phyloP scores from a whole-genome alignment of 2,797 vertebrate genomes.

The Bradypodion ventrale region DNA sequence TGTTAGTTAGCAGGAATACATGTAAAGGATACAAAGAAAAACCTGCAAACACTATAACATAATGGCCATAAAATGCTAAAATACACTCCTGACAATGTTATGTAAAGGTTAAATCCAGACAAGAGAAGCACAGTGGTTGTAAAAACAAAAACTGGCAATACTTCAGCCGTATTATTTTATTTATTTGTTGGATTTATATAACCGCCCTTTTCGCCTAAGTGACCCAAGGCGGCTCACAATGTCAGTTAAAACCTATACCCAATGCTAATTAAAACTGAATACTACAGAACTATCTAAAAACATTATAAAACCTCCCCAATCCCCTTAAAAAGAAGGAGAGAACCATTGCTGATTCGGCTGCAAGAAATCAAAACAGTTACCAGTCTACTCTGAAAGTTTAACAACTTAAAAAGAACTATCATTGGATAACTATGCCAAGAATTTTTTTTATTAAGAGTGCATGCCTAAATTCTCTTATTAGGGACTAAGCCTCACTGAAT shows the following conservation, averaged over 20 bases:
- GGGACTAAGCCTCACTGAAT: neutral
- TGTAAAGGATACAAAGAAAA: neutral
- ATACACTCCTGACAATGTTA: neutral
- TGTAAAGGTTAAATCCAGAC: neutral
- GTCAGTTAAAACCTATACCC: too few species aligned
- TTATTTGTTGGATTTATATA: too few species aligned
- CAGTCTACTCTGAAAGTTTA: neutral
- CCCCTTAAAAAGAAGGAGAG: too few species aligned
- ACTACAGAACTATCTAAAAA: too few species aligned
- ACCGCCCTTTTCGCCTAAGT: too few species aligned
- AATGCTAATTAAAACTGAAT: too few species aligned
- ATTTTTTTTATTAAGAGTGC: neutral
- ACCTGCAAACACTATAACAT: neutral
- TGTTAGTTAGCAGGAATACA: neutral
- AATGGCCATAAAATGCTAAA: neutral
- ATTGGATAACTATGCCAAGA: neutral
- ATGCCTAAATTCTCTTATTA: neutral
- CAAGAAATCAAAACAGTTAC: too few species aligned
- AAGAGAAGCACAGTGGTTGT: too few species aligned
- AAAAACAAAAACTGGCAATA: neutral
- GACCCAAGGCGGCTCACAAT: too few species aligned
- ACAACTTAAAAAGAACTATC: neutral
- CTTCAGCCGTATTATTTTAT: neutral
- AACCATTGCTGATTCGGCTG: neutral
- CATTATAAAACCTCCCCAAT: too few species aligned